phyloP scores from a whole-genome alignment of 2,888 invertebrate genomes.

The Saturnia japonica region DNA sequence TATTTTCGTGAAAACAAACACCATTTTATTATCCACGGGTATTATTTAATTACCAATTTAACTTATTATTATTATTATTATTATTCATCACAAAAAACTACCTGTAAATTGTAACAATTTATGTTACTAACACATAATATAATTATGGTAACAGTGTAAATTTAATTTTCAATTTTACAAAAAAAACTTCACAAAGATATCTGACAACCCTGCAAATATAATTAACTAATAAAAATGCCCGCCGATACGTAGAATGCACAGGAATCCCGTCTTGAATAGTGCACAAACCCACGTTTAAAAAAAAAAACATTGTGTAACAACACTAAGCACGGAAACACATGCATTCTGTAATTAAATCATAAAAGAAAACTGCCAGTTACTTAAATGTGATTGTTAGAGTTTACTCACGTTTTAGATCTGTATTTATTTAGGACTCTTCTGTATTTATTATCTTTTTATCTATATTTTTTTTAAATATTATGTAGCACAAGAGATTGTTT shows the following conservation, averaged over 20 bases:
- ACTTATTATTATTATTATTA: no score
- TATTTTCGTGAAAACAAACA: no score
- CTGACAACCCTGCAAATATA: conserved; percentile 27
- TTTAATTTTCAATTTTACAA: no score
- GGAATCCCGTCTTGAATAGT: conserved; percentile 33
- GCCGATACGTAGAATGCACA: conserved; percentile 30
- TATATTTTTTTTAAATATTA: no score
- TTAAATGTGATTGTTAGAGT: background rate
- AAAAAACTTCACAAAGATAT: no score
- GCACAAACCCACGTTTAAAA: conserved; percentile 47
- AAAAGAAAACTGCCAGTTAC: background rate
- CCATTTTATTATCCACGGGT: no score
- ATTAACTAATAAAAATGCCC: conserved; percentile 29
- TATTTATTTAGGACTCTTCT: background rate
- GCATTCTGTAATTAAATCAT: background rate
- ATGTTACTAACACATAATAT: no score
- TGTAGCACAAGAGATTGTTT: no score
- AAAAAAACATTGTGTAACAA: conserved; percentile 41
- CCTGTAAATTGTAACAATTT: no score
- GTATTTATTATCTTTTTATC: background rate
- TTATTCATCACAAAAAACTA: no score
- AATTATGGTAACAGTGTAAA: no score
- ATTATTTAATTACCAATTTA: no score
- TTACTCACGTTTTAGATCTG: background rate
- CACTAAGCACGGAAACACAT: background rate